Conservation (phyloP, 2,797 vertebrate species). For the Crypturellus tataupa region DNA sequence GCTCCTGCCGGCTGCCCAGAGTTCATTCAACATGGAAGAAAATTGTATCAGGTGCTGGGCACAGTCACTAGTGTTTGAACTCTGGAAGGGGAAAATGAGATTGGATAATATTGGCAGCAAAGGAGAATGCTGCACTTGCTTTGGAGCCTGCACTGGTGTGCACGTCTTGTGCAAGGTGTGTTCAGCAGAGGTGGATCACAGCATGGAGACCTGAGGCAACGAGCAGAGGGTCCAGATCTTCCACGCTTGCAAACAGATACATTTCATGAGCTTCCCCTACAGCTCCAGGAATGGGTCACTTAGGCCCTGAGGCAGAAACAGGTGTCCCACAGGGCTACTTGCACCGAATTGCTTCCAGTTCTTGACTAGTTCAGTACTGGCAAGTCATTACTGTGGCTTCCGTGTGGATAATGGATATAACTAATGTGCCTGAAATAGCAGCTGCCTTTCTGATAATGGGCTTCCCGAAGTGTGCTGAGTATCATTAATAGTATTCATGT, state of each 20-base stretch:
- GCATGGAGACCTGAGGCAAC: neutral
- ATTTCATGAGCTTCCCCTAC: neutral
- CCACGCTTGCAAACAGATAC: neutral
- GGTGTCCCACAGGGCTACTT: neutral
- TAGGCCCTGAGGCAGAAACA: neutral
- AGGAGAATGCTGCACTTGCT: neutral
- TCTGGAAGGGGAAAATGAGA: neutral
- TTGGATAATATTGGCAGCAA: neutral
- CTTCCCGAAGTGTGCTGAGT: slow-evolving; percentile 30
- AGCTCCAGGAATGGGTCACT: neutral
- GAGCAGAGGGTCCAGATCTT: neutral
- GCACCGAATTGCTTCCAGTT: neutral
- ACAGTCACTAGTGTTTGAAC: neutral
- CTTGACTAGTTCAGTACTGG: neutral
- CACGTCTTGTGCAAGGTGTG: neutral
- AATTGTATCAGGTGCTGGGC: neutral
- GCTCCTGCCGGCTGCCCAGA: neutral
- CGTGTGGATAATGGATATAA: slow-evolving; percentile 43
- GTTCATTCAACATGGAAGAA: neutral
- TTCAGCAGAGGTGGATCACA: neutral
- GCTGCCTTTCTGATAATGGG: slow-evolving; percentile 45
- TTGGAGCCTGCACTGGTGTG: neutral
- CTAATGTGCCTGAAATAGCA: slow-evolving; percentile 57
- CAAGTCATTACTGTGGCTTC: neutral
- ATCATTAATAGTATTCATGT: slow-evolving; percentile 58